Evolutionary conservation across 2,797 vertebrate species (phyloP).

Genomic region (Otolemur crassicaudatus): DNA sequence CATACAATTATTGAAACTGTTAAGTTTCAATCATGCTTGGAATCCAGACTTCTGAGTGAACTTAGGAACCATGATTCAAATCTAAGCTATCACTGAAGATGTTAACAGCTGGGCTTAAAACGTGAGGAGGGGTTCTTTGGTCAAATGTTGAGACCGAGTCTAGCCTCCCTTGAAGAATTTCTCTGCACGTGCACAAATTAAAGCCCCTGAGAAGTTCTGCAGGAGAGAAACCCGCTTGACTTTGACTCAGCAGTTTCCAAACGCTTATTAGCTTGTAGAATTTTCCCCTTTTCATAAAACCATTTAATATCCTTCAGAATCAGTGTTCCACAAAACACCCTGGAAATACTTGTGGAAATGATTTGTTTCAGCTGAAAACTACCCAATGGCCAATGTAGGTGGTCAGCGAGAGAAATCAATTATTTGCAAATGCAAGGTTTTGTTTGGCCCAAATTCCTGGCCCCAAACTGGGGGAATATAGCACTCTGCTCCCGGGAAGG

Average conservation of each 20-base stretch:
- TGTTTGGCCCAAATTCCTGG: conserved; percentile 57
- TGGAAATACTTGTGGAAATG: conserved; percentile 67
- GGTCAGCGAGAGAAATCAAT: conserved; percentile 54
- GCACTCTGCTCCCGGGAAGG: not conserved
- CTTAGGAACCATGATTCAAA: not conserved
- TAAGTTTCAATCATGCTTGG: not conserved
- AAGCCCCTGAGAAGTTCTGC: conserved; percentile 21
- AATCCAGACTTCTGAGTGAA: not conserved
- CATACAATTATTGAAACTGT: not conserved
- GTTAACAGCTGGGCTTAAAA: not conserved
- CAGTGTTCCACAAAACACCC: conserved; percentile 55
- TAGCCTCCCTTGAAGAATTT: not conserved
- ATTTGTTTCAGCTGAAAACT: conserved; percentile 53
- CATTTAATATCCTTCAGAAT: conserved; percentile 36
- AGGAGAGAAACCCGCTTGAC: not conserved
- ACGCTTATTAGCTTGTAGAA: conserved; percentile 34
- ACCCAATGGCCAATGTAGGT: conserved; percentile 55
- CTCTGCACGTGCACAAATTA: not conserved
- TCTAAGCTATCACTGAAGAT: not conserved
- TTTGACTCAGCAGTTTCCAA: conserved; percentile 50
- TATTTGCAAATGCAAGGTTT: conserved; percentile 59
- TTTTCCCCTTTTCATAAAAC: conserved; percentile 46
- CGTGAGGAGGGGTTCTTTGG: not conserved
- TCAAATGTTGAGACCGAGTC: not conserved
- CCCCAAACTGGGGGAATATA: not conserved